phyloP scores from a whole-genome alignment of 2,113 vertebrate genomes.

The Dolichallabes microphthalmus region DNA sequence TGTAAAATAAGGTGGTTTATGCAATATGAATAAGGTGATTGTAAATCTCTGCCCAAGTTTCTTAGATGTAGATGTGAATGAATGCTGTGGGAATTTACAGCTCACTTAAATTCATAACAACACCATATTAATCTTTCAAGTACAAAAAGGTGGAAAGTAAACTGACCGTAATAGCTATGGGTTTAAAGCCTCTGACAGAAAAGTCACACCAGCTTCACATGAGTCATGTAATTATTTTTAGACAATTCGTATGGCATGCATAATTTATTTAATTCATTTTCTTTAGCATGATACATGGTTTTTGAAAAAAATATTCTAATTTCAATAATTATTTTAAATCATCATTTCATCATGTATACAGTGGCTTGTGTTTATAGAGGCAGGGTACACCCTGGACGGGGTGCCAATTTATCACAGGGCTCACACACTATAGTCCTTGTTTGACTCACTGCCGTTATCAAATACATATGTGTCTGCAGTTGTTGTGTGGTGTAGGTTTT shows the following conservation, averaged over 20 bases:
- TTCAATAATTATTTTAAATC: too few species aligned
- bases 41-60: background rate
- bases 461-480: conserved; percentile 34
- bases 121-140: conserved; percentile 1
- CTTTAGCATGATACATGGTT: too few species aligned
- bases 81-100: background rate
- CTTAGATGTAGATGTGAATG: background rate
- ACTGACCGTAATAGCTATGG: background rate
- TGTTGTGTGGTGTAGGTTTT: background rate
- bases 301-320: too few species aligned
- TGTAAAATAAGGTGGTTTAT: background rate
- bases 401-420: too few species aligned
- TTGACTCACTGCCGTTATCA: conserved; percentile 19
- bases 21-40: background rate
- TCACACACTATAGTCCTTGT: too few species aligned
- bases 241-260: too few species aligned
- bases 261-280: background rate
- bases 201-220: background rate
- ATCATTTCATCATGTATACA: too few species aligned
- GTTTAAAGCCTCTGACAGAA: background rate
- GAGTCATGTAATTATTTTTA: background rate
- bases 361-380: too few species aligned
- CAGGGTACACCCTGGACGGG: too few species aligned
- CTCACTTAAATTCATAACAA: background rate
- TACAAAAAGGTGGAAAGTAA: background rate